phyloP scores from a whole-genome alignment of 2,113 vertebrate species.

The Syngnathus floridae region DNA sequence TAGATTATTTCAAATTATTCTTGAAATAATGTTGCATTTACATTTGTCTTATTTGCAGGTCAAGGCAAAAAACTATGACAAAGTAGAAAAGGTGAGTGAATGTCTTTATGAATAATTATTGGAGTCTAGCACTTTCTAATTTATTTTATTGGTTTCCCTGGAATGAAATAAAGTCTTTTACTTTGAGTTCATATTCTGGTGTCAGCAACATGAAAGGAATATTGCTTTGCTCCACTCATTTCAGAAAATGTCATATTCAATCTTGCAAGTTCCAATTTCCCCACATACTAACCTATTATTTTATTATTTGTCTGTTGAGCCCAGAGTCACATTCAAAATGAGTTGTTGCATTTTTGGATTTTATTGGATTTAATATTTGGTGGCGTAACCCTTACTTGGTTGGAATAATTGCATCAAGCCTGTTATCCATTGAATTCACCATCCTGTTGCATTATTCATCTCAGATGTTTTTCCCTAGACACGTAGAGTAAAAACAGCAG shows the following conservation, averaged over 20 bases:
- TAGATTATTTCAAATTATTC: slow-evolving; percentile 7
- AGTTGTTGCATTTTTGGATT: background rate
- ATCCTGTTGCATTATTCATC: too few relatives aligned
- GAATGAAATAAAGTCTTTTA: background rate
- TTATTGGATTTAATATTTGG: background rate
- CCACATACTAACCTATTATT: background rate
- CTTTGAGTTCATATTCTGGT: background rate
- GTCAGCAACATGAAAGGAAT: background rate
- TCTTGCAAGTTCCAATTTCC: background rate
- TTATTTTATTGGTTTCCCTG: background rate
- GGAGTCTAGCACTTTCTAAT: background rate
- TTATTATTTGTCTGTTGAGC: background rate
- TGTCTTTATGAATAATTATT: slow-evolving; percentile 19
- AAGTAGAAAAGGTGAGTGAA: slow-evolving; percentile 96
- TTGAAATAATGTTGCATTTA: slow-evolving; percentile 67
- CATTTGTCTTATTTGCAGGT: slow-evolving; percentile 84
- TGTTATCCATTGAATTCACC: too few relatives aligned
- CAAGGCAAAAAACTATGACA: slow-evolving; percentile 99
- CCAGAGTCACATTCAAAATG: background rate
- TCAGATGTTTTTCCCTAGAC: too few relatives aligned
- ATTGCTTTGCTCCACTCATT: background rate
- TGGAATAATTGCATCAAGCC: too few relatives aligned
- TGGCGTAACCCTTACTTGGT: too few relatives aligned
- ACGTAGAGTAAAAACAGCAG: too few relatives aligned
- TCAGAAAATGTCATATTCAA: too few relatives aligned